Evolutionary conservation across 2,888 invertebrate species (phyloP).

Genomic region (Stenchaetothrips biformis): DNA sequence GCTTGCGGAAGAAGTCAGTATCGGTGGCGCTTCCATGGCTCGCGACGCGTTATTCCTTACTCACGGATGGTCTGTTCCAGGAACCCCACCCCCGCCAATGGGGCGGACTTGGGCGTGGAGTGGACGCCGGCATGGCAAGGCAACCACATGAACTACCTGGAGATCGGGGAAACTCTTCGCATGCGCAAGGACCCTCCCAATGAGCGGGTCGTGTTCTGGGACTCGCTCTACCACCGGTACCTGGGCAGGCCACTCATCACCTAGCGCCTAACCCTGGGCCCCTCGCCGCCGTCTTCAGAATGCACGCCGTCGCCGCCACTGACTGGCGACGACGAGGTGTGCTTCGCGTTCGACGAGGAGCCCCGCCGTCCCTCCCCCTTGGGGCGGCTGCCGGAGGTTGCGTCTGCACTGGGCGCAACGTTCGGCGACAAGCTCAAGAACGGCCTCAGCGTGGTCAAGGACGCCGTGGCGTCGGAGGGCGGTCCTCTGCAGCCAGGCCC

Average conservation of each 20-base stretch:
- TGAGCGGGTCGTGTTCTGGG: conserved; percentile 55
- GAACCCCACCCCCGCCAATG: neutral
- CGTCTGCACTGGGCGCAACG: neutral
- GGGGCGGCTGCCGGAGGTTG: neutral
- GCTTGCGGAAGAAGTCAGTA: neutral
- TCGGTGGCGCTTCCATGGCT: too few relatives aligned
- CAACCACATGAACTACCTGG: neutral
- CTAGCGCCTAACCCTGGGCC: neutral
- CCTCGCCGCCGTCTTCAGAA: neutral
- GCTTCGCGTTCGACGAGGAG: neutral
- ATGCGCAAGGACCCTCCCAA: conserved; percentile 49
- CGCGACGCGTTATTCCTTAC: too few relatives aligned
- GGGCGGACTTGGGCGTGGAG: neutral
- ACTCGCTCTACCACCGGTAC: conserved; percentile 48
- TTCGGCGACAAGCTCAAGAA: neutral
- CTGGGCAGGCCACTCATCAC: neutral
- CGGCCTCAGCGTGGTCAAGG: neutral
- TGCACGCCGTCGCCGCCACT: neutral
- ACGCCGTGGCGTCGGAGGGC: neutral
- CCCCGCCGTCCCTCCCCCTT: neutral
- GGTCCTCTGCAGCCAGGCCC: neutral
- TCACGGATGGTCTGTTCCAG: neutral
- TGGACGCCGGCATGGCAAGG: neutral
- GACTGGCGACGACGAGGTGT: neutral
- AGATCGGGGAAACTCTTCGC: neutral